phyloP scores from a whole-genome alignment of 1,140 invertebrate genomes.

The Solen grandis region DNA sequence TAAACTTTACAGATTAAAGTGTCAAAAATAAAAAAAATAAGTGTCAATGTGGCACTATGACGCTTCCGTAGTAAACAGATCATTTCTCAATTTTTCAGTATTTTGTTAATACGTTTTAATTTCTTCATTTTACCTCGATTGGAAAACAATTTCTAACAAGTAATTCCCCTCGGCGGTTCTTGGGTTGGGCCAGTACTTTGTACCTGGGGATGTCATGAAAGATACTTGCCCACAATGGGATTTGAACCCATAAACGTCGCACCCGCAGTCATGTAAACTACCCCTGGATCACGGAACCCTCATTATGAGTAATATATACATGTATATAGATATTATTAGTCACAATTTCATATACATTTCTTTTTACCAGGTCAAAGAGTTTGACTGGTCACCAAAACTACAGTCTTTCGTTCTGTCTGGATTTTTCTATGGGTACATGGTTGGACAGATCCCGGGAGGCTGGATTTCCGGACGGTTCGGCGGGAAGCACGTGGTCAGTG shows the following conservation, averaged over 20 bases:
- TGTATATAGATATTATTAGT: not conserved
- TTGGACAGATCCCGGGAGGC: constrained; percentile 88
- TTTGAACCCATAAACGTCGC: not conserved
- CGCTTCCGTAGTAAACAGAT: too few relatives aligned
- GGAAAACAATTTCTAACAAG: too few relatives aligned
- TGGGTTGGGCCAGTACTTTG: not conserved
- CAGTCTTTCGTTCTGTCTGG: constrained; percentile 91
- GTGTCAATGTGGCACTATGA: too few relatives aligned
- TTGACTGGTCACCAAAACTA: constrained; percentile 81
- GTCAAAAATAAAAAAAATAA: too few relatives aligned
- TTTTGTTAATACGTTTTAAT: too few relatives aligned
- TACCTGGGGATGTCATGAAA: not conserved
- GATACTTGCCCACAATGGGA: not conserved
- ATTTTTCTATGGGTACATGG: constrained; percentile 89
- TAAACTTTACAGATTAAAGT: too few relatives aligned
- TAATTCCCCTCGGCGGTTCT: not conserved
- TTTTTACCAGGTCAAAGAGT: constrained; percentile 5
- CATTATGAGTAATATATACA: not conserved
- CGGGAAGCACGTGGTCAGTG: constrained; percentile 66
- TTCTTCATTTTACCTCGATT: too few relatives aligned
- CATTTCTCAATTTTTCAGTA: too few relatives aligned
- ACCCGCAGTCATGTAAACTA: not conserved
- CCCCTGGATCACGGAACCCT: too few relatives aligned
- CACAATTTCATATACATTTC: not conserved
- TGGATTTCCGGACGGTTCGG: constrained; percentile 85